phyloP scores from a whole-genome alignment of 2,113 vertebrate genomes.

The Daboia siamensis region DNA sequence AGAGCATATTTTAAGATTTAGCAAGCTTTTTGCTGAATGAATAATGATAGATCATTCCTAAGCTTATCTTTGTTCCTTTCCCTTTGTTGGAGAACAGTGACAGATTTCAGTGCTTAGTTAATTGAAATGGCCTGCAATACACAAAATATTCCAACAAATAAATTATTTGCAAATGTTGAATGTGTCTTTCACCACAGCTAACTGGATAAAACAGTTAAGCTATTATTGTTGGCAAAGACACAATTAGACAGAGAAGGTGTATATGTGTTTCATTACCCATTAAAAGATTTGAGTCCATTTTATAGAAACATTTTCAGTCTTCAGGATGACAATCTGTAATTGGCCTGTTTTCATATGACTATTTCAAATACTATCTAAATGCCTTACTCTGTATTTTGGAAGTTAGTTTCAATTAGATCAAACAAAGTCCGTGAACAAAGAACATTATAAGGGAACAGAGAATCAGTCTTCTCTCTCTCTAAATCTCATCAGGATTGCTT shows the following conservation, averaged over 20 bases:
- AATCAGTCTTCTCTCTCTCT: neutral
- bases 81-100: slow-evolving; percentile 2
- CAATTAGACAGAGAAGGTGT: slow-evolving; percentile 47
- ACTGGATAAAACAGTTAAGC: slow-evolving; percentile 52
- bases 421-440: neutral
- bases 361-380: neutral
- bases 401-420: neutral
- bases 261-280: slow-evolving; percentile 41
- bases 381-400: slow-evolving; percentile 10
- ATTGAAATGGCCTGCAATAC: slow-evolving; percentile 36
- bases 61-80: neutral
- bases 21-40: neutral
- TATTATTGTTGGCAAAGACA: slow-evolving; percentile 50
- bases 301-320: slow-evolving; percentile 52
- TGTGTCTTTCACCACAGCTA: slow-evolving; percentile 31
- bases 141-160: slow-evolving; percentile 49
- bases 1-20: slow-evolving; percentile 15
- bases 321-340: slow-evolving; percentile 47
- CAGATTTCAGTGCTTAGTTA: slow-evolving; percentile 23
- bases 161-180: slow-evolving; percentile 58
- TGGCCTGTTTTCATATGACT: slow-evolving; percentile 18
- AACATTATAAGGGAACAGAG: neutral
- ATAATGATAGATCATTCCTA: slow-evolving; percentile 9
- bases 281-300: slow-evolving; percentile 47
- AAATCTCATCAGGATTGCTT: too few relatives aligned